Evolutionary conservation across 1,140 invertebrate genomes (phyloP).

Genomic region (Formica selysi): DNA sequence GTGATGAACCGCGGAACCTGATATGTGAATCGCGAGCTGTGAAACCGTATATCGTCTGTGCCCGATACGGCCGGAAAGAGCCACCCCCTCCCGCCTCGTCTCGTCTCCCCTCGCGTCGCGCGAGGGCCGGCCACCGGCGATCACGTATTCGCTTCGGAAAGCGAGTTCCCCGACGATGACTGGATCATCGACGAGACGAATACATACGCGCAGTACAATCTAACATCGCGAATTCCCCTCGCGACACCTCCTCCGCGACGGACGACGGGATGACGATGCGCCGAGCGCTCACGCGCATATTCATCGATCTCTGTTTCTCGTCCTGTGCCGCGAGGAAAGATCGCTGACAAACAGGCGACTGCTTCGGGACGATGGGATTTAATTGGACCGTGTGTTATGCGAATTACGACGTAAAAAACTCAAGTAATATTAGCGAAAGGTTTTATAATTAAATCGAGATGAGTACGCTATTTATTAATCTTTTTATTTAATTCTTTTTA

Average conservation of each 20-base stretch:
- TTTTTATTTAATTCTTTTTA: neutral
- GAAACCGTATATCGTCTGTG: constrained; percentile 56
- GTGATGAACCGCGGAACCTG: constrained; percentile 54
- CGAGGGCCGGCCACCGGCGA: neutral
- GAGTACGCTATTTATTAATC: neutral
- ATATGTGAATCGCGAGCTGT: constrained; percentile 54
- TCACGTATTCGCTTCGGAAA: constrained; percentile 36
- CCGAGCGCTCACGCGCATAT: constrained; percentile 49
- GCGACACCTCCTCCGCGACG: constrained; percentile 20
- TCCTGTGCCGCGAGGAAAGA: constrained; percentile 19
- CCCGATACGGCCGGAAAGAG: constrained; percentile 24
- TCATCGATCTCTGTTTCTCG: constrained; percentile 41
- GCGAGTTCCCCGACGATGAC: constrained; percentile 53
- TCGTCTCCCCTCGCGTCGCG: neutral
- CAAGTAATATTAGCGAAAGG: constrained; percentile 10
- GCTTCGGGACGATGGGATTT: constrained; percentile 11
- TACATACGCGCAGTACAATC: neutral
- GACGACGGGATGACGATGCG: constrained; percentile 50
- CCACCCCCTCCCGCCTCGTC: neutral
- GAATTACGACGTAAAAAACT: constrained; percentile 6
- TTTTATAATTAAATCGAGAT: constrained; percentile 24
- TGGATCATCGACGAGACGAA: constrained; percentile 28
- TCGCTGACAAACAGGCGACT: constrained; percentile 30
- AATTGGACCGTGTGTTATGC: constrained; percentile 53
- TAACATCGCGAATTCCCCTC: constrained; percentile 6